phyloP scores from a whole-genome alignment of 2,113 vertebrate species.

The Xenus cinereus region DNA sequence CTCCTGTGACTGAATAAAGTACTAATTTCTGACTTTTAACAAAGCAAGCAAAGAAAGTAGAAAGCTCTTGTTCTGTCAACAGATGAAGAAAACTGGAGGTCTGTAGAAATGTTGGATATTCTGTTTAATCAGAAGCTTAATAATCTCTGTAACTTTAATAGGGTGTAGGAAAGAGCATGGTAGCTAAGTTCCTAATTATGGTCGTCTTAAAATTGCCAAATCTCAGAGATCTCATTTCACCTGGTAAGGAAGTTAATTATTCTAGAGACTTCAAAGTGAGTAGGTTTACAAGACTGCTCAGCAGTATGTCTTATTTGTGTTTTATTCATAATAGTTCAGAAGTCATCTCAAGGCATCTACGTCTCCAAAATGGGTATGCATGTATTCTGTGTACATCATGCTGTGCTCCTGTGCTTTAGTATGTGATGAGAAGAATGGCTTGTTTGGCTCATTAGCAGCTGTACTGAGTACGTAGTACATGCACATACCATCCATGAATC shows the following conservation, averaged over 20 bases:
- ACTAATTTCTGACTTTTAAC: neutral
- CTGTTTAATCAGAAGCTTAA: neutral
- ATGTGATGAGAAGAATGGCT: slow-evolving; percentile 19
- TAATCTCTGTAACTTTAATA: neutral
- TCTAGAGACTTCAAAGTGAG: neutral
- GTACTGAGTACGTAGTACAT: neutral
- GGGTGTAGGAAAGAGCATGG: neutral
- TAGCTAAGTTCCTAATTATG: neutral
- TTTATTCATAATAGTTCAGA: slow-evolving; percentile 39
- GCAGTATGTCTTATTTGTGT: slow-evolving; percentile 23
- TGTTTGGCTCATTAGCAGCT: neutral
- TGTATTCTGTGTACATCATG: neutral
- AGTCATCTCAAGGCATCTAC: slow-evolving; percentile 31
- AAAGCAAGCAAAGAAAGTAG: neutral
- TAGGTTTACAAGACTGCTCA: slow-evolving; percentile 15
- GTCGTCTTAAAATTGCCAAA: neutral
- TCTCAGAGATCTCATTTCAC: neutral
- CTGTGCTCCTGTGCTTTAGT: slow-evolving; percentile 13
- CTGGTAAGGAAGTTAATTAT: neutral
- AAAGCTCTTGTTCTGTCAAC: neutral
- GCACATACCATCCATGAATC: neutral
- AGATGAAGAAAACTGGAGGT: neutral
- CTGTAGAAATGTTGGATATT: neutral
- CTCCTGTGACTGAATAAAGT: neutral
- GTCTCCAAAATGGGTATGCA: slow-evolving; percentile 36